Conservation (phyloP, 1,140 invertebrate genomes). For the roundworm (Caenorhabditis elegans) region WBcel235 BX284605.5:14143501-14144000, state of each 20-base stretch:
- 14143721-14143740: neutral
- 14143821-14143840: neutral
- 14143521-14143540: no score
- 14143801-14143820: neutral
- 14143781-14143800: neutral
- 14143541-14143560: no score
- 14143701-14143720: neutral
- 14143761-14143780: neutral
- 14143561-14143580: no score
- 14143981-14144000: no score
- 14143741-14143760: neutral
- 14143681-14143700: neutral
- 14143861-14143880: neutral
- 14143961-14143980: neutral
- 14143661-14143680: slow-evolving; percentile 12
- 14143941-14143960: slow-evolving; percentile 25
- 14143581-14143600: no score
- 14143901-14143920: neutral
- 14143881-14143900: neutral
- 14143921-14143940: no score
- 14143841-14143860: neutral
- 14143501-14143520: no score
- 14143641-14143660: no score
- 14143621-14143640: no score
- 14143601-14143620: no score